Evolutionary conservation across 2,797 vertebrate genomes (phyloP).

Genomic region (Propithecus deckenii): DNA sequence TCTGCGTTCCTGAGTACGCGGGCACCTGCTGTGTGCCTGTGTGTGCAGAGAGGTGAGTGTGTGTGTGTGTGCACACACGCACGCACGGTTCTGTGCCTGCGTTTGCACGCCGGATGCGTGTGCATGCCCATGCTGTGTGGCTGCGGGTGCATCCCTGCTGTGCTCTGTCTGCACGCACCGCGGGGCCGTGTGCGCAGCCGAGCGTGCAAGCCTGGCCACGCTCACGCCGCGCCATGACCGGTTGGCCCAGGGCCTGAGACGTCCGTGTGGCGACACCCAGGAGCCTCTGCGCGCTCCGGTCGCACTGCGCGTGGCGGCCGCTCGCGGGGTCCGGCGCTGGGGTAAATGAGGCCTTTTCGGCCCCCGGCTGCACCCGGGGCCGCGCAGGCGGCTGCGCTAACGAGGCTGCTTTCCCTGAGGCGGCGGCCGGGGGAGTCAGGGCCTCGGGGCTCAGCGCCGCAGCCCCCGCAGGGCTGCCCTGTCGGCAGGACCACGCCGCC

Average conservation of each 20-base stretch:
- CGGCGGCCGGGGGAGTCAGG: background rate
- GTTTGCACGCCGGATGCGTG: background rate
- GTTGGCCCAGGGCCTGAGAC: background rate
- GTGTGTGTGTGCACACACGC: fast-evolving
- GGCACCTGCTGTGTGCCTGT: background rate
- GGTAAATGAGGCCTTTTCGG: conserved; percentile 68
- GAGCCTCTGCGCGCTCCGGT: fast-evolving
- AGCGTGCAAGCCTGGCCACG: fast-evolving
- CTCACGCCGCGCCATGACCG: fast-evolving
- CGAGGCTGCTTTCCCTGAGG: conserved; percentile 73
- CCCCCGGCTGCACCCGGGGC: conserved; percentile 64
- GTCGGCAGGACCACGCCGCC: background rate
- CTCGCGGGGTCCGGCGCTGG: background rate
- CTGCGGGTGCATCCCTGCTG: background rate
- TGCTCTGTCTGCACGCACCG: fast-evolving
- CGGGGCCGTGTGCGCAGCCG: fast-evolving
- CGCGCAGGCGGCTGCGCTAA: conserved; percentile 49
- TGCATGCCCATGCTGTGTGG: fast-evolving
- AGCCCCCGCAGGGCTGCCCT: background rate
- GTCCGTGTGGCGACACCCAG: fast-evolving
- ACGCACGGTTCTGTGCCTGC: fast-evolving
- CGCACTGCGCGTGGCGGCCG: fast-evolving
- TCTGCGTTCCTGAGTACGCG: background rate
- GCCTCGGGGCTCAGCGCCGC: background rate
- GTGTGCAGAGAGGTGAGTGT: background rate